Base-by-base conservation (phyloP, 2,113 vertebrate genomes). In the Herpailurus yagouaroundi region DNA sequence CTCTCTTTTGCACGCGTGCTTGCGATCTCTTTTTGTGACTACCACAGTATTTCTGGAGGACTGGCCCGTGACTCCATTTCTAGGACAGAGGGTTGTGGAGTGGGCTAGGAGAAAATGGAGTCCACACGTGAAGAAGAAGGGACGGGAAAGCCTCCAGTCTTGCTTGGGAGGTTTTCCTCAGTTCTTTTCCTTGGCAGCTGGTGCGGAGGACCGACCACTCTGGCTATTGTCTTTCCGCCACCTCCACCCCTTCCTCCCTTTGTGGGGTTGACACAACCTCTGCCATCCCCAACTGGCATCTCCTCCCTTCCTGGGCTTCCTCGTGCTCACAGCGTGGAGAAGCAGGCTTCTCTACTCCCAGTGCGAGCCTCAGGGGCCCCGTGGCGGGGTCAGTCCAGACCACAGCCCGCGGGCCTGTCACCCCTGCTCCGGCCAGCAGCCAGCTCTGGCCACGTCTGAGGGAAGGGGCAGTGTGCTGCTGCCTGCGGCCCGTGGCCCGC, bases 201-300 rank as follows among this genome's bases (percentile, higher is more conserved):
- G 33, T 60, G 57, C 76, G 73, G 60, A 86, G 96, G 86, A 55
- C n/a, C 23, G 3, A 25, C 0, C 41, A 41, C 41, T 93, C 79
- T 92, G 81, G 15, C 55, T 68, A 2, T 69, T 91, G 71, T 83
- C 74, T 79, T 38, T 12, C 29, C 1, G 2, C 25, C 29, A 66
- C 55, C 57, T 73, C 80, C 52, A 60, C 66, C 80, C 68, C 45
- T 83, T 92, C 86, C 95, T 95, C 45, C 68, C 91, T 95, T 79
- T 73, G 89, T 85, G 71, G 69, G 18, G 23, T 60, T 14, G 57
- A 38, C 45, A 69, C 41, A 48, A 3, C 84, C 41, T 33, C 55
- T 71, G 38, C n/a, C 83, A 18, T 66, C 41, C 80, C 36, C 0
- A 3, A 27, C 31, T 57, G 87, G 89, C 82, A 48, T 80, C 82